Conservation (phyloP, 1,140 invertebrate species). For the Uloborus diversus region DNA sequence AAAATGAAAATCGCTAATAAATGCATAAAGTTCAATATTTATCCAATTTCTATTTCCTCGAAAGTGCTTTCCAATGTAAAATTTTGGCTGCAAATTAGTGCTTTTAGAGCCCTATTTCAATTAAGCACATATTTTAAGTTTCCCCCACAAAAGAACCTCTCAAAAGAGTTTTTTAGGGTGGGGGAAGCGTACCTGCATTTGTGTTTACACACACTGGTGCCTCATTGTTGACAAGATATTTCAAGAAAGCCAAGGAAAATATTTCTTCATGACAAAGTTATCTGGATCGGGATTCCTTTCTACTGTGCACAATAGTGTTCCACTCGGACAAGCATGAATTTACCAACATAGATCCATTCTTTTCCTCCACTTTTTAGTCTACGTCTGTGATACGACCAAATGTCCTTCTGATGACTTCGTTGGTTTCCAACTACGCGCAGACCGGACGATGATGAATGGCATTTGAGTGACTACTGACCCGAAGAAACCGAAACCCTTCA, state of each 20-base stretch:
- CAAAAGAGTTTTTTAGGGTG: too few relatives aligned
- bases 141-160: too few relatives aligned
- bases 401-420: slow-evolving; percentile 32
- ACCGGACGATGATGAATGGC: neutral
- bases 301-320: slow-evolving; percentile 11
- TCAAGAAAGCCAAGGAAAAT: slow-evolving; percentile 23
- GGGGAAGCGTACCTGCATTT: too few relatives aligned
- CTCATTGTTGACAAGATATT: slow-evolving; percentile 22
- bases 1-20: too few relatives aligned
- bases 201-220: neutral
- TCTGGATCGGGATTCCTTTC: slow-evolving; percentile 25
- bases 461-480: slow-evolving; percentile 14
- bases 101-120: too few relatives aligned
- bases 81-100: too few relatives aligned
- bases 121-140: too few relatives aligned
- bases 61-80: too few relatives aligned
- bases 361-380: neutral
- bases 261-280: slow-evolving; percentile 15
- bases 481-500: too few relatives aligned
- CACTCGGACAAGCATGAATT: slow-evolving; percentile 21
- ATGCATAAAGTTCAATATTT: too few relatives aligned
- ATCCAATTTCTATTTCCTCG: too few relatives aligned
- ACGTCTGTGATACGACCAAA: slow-evolving; percentile 25
- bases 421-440: neutral
- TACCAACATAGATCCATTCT: neutral